Evolutionary conservation across 37 sponge, comb jelly and placozoan species (phyloP), one percentile per base, ranked within the genome.

Genomic region (Diacarnus erythraeanus): DNA sequence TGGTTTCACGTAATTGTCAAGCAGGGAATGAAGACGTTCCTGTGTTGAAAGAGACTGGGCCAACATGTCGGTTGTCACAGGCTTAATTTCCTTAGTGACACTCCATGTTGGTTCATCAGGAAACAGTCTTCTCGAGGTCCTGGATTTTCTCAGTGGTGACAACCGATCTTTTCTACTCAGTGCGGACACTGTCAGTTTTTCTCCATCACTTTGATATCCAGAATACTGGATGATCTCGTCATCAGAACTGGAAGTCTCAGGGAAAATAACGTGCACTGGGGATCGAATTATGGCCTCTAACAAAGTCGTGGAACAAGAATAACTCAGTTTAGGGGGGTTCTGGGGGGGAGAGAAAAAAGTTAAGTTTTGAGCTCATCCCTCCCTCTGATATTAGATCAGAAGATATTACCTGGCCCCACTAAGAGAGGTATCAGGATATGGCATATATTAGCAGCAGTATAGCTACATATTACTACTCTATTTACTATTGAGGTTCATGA

Each of bases 281-380:
- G 89, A 88, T 8, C 78, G 74, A 25, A 88, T 76, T 26, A 77
- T 82, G 59, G 79, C 74, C 60, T 88, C 89, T 0, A 51, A 59
- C 29, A 83, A 43, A 21, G 74, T 59, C 72, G 81, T 81, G 57
- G 86, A 79, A 31, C 72, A 72, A 38, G 80, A 75, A 64, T 72
- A 84, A 23, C 25, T 68, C 34, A 90, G 81, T 21, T 29, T 3
- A 22, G 90, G 90, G 37, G 85, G 85, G 33, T 51, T 38, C 90
- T 89, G 70, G 6, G 12, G 12, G 51, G 12, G 51, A 47, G 51
- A 47, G 51, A 39, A 27, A 69, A 22, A 38, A 39, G n/a, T n/a
- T n/a, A n/a, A n/a, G n/a, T n/a, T n/a, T n/a, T n/a, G n/a, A n/a
- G n/a, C n/a, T n/a, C n/a, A n/a, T n/a, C n/a, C n/a, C n/a, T n/a